phyloP scores from a whole-genome alignment of 1,140 invertebrate species.

The Cryptotermes secundus region DNA sequence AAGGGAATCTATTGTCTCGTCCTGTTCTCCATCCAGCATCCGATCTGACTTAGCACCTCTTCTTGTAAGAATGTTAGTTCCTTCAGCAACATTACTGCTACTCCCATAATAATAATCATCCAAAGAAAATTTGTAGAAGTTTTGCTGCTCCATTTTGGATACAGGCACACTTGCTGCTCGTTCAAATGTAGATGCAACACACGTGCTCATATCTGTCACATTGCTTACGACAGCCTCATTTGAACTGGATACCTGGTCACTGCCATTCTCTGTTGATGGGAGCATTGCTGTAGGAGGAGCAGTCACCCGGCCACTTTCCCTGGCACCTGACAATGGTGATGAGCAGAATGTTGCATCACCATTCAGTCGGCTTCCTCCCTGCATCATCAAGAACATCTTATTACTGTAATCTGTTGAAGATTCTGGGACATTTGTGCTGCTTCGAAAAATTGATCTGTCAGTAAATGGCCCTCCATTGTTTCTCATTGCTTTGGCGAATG shows the following conservation, averaged over 20 bases:
- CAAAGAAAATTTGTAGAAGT: slow-evolving; percentile 34
- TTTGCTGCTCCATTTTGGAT: slow-evolving; percentile 38
- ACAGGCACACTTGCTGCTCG: slow-evolving; percentile 37
- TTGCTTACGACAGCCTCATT: slow-evolving; percentile 58
- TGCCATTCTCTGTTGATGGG: slow-evolving; percentile 47
- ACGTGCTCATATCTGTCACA: slow-evolving; percentile 22
- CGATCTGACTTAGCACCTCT: not conserved
- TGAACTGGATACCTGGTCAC: slow-evolving; percentile 70
- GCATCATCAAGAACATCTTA: slow-evolving; percentile 8
- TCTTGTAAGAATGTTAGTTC: not conserved
- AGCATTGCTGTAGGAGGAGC: not conserved
- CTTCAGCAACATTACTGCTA: slow-evolving; percentile 24
- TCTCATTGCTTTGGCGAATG: slow-evolving; percentile 21
- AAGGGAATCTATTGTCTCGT: slow-evolving; percentile 66
- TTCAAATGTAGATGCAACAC: not conserved
- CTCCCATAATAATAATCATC: slow-evolving; percentile 35
- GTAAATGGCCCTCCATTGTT: slow-evolving; percentile 22
- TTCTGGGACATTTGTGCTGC: slow-evolving; percentile 27
- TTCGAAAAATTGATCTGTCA: not conserved
- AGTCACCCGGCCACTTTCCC: slow-evolving; percentile 13
- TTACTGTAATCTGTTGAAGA: slow-evolving; percentile 31
- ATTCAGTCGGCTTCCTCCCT: slow-evolving; percentile 13
- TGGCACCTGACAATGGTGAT: not conserved
- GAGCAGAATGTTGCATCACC: not conserved
- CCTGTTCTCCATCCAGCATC: slow-evolving; percentile 56